Evolutionary conservation across 2,113 vertebrate species (phyloP), one percentile per base, ranked within the genome.

Genomic region (Motacilla alba): DNA sequence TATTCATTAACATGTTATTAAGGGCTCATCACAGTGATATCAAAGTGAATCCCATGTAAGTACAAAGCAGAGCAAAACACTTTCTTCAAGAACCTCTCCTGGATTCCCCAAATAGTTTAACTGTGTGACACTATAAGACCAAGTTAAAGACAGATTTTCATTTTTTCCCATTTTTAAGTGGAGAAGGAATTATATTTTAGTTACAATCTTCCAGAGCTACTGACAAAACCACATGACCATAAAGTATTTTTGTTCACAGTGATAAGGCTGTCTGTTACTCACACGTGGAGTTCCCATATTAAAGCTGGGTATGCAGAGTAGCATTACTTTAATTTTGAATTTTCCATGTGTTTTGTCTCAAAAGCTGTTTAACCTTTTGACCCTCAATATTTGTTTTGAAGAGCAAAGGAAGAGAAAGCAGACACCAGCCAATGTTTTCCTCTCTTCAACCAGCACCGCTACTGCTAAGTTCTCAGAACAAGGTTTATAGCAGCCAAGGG

Each of bases 301-400:
- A 83, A 77, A 90, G 59, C 47, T 56, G 39, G 33, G 23, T 70
- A 74, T 0, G 0, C 27, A 67, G 50, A 28, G 28, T 19, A 78
- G 13, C 3, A 1, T 63, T 80, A 80, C 50, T 93, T 90, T 56
- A 31, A n/a, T 89, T 93, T 75, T 78, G 56, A n/a, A 68, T 63
- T 83, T 92, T 87, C 55, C 82, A 68, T 41, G 58, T 78, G 64
- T 88, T 93, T 90, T 13, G 1, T 86, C 68, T 92, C 80, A 93
- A 87, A 95, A 92, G 56, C 76, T 83, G 10, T 89, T 94, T 96
- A 94, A 91, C 62, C 66, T 90, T 94, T 94, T 24, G 13, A 83
- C 84, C 59, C 33, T 81, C 35, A 68, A 7, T 67, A 90, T 89
- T 92, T 94, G 37, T 89, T 94, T 90, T 81, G 68, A 93, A 78